These are phyloP conservation scores for Tokudaia muenninki DNA, from an alignment of 2,797 vertebrate genomes.

Conservation along the genomic window DNA sequence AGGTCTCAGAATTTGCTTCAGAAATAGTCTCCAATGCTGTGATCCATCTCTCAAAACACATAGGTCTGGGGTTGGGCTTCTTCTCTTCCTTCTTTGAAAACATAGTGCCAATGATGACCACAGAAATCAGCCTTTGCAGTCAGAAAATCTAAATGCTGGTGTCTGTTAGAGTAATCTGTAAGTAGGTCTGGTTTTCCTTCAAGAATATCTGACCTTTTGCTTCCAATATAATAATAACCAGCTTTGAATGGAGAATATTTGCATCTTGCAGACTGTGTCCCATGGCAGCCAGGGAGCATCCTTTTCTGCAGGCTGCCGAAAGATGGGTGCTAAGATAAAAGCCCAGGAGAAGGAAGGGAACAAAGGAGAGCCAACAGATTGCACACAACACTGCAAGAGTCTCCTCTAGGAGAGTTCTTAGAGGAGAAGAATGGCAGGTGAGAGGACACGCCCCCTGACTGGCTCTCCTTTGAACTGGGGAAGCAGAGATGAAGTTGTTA, in stretches of 20 bases:
- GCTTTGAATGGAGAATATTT: slow-evolving; percentile 5
- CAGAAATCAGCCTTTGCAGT: background rate
- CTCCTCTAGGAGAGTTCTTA: background rate
- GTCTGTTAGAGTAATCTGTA: background rate
- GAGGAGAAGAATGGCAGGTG: slow-evolving; percentile 1
- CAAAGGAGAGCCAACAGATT: background rate
- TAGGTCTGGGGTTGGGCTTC: background rate
- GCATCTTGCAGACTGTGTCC: background rate
- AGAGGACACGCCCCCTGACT: background rate
- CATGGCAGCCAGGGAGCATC: background rate
- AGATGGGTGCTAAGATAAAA: slow-evolving; percentile 10
- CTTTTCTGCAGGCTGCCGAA: background rate
- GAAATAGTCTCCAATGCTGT: background rate
- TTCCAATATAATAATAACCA: slow-evolving; percentile 11
- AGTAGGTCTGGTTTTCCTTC: background rate
- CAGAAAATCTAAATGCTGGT: background rate
- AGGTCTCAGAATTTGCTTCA: background rate
- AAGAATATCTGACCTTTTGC: background rate
- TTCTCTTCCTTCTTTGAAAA: background rate
- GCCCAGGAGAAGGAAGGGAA: background rate
- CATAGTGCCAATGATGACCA: background rate
- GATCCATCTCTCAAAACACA: background rate
- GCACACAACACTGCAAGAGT: background rate
- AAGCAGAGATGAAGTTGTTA: background rate
- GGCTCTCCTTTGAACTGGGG: slow-evolving; percentile 12